phyloP scores from a whole-genome alignment of 1,140 invertebrate genomes.

The Lordiphosa mommai region DNA sequence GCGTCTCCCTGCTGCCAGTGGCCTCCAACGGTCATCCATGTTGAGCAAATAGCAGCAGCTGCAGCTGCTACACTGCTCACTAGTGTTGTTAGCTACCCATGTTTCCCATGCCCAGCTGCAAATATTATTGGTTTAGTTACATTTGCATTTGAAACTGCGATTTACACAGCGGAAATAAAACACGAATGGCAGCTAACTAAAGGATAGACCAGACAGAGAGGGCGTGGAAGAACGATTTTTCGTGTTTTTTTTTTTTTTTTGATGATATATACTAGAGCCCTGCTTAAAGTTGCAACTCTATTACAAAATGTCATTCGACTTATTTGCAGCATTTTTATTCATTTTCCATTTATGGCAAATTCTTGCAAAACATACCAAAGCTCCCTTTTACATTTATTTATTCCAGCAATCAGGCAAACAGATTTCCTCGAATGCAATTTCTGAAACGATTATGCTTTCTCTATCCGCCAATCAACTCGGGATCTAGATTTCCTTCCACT shows the following conservation, averaged over 20 bases:
- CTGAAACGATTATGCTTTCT: not conserved
- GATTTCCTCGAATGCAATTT: not conserved
- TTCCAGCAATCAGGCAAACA: too few species aligned
- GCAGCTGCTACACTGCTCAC: slow-evolving; percentile 5
- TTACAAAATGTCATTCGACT: too few species aligned
- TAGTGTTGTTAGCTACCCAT: not conserved
- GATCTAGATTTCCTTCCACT: not conserved
- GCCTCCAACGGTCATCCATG: slow-evolving; percentile 20
- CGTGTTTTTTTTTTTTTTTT: not conserved
- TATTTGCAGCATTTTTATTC: too few species aligned
- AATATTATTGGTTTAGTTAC: slow-evolving; percentile 76
- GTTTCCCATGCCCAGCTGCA: slow-evolving; percentile 14
- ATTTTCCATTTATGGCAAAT: too few species aligned
- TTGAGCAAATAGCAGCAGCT: slow-evolving; percentile 54
- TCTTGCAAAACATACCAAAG: too few species aligned
- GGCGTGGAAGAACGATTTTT: not conserved
- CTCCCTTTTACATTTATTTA: too few species aligned
- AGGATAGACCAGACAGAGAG: slow-evolving; percentile 17
- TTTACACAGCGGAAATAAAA: slow-evolving; percentile 68
- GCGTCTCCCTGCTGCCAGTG: slow-evolving; percentile 54
- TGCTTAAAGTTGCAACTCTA: too few species aligned
- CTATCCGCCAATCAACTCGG: not conserved
- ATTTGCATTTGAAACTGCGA: slow-evolving; percentile 74
- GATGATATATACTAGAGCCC: not conserved
- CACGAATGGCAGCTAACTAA: slow-evolving; percentile 42